These are phyloP conservation scores for Albula goreensis DNA, from an alignment of 2,113 vertebrate genomes.

Conservation along the genomic window DNA sequence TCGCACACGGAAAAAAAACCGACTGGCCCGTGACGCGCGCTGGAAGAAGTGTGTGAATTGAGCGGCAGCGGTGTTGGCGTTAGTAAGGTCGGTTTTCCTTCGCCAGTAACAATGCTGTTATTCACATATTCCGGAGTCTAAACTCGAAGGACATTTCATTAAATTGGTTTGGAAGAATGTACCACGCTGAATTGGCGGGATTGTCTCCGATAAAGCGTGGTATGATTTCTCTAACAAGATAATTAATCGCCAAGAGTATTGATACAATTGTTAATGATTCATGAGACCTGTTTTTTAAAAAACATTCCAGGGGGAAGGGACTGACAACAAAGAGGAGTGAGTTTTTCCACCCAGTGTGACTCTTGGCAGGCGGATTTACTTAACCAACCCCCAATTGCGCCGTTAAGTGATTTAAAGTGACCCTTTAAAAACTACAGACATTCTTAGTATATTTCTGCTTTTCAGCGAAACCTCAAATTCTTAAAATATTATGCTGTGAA, in stretches of 20 bases:
- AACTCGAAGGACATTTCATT: not conserved
- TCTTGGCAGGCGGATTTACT: not conserved
- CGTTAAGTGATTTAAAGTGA: too few relatives aligned
- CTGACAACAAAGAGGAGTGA: not conserved
- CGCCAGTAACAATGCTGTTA: constrained; percentile 8
- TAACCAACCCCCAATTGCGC: not conserved
- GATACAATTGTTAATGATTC: not conserved
- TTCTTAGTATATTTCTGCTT: not conserved
- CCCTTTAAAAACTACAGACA: not conserved
- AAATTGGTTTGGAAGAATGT: not conserved
- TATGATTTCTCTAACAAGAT: not conserved
- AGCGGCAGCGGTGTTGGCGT: not conserved
- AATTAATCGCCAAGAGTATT: not conserved
- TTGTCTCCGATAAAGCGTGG: not conserved
- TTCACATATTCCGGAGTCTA: not conserved
- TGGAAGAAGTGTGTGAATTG: not conserved
- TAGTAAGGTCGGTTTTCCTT: not conserved
- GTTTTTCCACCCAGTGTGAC: not conserved
- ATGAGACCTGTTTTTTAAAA: not conserved
- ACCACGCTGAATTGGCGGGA: not conserved
- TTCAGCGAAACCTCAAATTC: not conserved
- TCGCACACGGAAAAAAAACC: not conserved
- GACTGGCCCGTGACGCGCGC: not conserved
- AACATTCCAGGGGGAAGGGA: not conserved
- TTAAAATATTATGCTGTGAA: too few relatives aligned